Evolutionary conservation across 92 coral and sea anemone species (phyloP).

Genomic region (Phenganax stokvisi): DNA sequence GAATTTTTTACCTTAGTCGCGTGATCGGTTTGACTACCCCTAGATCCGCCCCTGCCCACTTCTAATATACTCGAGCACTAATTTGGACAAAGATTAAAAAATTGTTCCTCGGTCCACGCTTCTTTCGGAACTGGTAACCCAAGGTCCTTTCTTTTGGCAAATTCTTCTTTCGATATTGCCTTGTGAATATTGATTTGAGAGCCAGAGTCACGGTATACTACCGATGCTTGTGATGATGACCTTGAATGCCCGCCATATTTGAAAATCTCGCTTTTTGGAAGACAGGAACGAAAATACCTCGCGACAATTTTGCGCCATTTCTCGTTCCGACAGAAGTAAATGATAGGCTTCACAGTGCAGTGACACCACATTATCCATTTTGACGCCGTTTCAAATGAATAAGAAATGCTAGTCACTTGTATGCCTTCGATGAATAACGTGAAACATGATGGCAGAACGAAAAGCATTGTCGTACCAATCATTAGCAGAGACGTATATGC

Average conservation of each 20-base stretch:
- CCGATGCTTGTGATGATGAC: background rate
- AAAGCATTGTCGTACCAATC: conserved; percentile 57
- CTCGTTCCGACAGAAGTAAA: conserved; percentile 16
- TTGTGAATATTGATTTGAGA: background rate
- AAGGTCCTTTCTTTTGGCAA: conserved; percentile 15
- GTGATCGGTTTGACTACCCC: too few species aligned
- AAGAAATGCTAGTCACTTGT: conserved; percentile 45
- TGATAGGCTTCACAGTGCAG: conserved; percentile 61
- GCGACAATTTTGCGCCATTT: conserved; percentile 13
- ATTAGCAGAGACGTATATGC: conserved; percentile 64
- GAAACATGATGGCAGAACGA: conserved; percentile 79
- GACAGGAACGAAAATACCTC: background rate
- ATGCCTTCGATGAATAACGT: conserved; percentile 61
- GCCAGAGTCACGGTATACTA: background rate
- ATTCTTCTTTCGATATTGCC: background rate
- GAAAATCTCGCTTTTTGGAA: background rate
- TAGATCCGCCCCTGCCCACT: background rate
- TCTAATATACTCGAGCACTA: background rate
- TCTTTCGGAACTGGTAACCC: conserved; percentile 2
- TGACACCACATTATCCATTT: conserved; percentile 89
- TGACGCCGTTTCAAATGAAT: conserved; percentile 40
- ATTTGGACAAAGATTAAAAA: conserved; percentile 7
- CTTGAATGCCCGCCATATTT: background rate
- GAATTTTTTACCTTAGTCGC: too few species aligned
- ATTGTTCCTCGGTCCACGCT: conserved; percentile 3